These are phyloP conservation scores for Oriolus oriolus DNA, from an alignment of 2,113 vertebrate species.

Conservation along the genomic window DNA sequence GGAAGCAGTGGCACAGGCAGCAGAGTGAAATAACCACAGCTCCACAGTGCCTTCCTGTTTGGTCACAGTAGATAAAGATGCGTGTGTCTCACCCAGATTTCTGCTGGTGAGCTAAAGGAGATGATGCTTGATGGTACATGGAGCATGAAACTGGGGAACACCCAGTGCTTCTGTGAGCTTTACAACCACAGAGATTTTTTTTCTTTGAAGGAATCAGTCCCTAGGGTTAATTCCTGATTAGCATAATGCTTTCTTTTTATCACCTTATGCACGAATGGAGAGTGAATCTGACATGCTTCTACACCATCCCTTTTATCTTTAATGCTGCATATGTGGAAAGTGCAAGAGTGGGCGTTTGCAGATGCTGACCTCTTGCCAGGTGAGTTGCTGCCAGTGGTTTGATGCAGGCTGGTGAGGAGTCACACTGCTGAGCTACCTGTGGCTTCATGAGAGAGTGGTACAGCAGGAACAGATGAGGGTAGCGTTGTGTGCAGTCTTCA, in stretches of 20 bases:
- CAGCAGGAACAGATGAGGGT: neutral
- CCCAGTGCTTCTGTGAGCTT: neutral
- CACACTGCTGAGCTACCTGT: neutral
- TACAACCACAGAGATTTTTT: neutral
- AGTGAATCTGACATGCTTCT: neutral
- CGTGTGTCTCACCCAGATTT: neutral
- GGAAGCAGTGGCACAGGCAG: neutral
- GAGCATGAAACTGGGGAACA: neutral
- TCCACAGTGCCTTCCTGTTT: neutral
- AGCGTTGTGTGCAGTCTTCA: neutral
- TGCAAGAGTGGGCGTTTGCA: neutral
- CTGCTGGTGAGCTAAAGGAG: neutral
- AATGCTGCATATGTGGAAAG: neutral
- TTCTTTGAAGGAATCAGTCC: neutral
- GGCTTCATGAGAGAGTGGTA: neutral
- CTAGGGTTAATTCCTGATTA: neutral
- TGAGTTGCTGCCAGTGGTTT: neutral
- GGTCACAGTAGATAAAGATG: neutral
- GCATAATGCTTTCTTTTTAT: neutral
- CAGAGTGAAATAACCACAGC: neutral
- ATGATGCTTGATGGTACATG: neutral
- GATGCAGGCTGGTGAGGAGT: neutral
- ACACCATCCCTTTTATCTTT: neutral
- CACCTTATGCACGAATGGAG: neutral
- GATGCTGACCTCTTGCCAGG: neutral